These are phyloP conservation scores for Neodon shergylaensis DNA, from an alignment of 2,113 vertebrate species.

Conservation along the genomic window DNA sequence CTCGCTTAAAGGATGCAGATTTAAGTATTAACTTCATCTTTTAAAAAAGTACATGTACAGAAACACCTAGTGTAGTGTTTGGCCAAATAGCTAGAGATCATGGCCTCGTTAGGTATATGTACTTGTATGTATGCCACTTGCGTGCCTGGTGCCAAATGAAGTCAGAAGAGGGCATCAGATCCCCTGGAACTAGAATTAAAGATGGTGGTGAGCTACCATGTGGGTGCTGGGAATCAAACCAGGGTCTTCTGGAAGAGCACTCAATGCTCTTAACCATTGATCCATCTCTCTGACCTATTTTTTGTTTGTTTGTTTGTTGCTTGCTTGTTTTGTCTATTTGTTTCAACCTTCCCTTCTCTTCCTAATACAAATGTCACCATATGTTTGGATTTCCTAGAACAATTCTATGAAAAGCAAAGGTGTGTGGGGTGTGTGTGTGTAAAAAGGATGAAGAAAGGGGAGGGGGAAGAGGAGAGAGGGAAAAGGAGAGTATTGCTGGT, in stretches of 20 bases:
- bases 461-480: not conserved
- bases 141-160: not conserved
- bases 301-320: not conserved
- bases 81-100: not conserved
- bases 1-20: not conserved
- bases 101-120: not conserved
- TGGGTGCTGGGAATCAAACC: not conserved
- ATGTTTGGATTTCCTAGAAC: not conserved
- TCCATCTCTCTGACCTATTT: not conserved
- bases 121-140: not conserved
- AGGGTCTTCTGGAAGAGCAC: not conserved
- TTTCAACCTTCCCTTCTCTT: not conserved
- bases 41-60: not conserved
- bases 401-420: not conserved
- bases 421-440: too few species aligned
- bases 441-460: not conserved
- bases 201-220: not conserved
- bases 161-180: not conserved
- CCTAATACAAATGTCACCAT: not conserved
- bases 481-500: not conserved
- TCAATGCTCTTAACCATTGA: not conserved
- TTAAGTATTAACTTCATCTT: conserved; percentile 1
- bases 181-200: not conserved
- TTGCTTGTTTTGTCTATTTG: not conserved
- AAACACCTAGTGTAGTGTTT: not conserved